phyloP scores from a whole-genome alignment of 2,113 vertebrate genomes.

The Eulemur macaco region DNA sequence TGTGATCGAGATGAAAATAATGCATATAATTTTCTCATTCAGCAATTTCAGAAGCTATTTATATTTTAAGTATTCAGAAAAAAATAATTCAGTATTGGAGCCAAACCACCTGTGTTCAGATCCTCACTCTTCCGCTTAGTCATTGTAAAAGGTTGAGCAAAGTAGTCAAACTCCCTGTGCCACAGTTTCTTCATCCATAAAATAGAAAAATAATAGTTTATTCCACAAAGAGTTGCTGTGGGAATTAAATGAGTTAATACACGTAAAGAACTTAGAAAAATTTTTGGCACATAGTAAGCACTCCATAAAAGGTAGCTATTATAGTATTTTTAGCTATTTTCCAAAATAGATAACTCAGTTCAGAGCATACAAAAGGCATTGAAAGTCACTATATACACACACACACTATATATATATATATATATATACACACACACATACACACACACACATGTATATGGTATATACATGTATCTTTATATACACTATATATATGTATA shows the following conservation, averaged over 20 bases:
- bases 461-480: not conserved
- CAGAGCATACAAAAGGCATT: not conserved
- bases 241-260: constrained; percentile 26
- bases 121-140: not conserved
- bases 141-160: not conserved
- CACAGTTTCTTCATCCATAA: constrained; percentile 23
- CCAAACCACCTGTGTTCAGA: not conserved
- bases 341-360: constrained; percentile 11
- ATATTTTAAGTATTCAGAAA: constrained; percentile 4
- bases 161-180: not conserved
- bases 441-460: not conserved
- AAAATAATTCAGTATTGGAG: constrained; percentile 12
- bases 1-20: constrained; percentile 29
- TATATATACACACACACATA: not conserved
- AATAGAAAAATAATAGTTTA: not conserved
- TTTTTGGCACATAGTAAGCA: not conserved
- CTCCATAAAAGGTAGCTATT: not conserved
- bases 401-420: not conserved
- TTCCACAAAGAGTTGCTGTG: not conserved
- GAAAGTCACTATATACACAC: not conserved
- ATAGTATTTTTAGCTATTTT: constrained; percentile 7
- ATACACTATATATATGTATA: not conserved
- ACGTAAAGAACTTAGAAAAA: not conserved
- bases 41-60: constrained; percentile 37
- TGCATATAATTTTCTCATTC: constrained; percentile 10